phyloP scores from a whole-genome alignment of 2,888 invertebrate species.

The Abrostola tripartita region DNA sequence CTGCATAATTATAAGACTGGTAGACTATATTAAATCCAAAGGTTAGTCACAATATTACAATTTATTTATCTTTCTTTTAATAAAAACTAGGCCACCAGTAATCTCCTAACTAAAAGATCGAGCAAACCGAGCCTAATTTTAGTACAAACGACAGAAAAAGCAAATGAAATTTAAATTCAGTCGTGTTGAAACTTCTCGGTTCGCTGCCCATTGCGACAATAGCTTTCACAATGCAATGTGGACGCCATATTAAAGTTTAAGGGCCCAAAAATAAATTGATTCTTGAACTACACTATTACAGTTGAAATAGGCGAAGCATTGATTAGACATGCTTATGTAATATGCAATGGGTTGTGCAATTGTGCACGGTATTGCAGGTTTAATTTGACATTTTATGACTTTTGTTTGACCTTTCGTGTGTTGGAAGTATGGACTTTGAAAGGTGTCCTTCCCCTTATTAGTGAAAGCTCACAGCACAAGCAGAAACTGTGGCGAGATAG shows the following conservation, averaged over 20 bases:
- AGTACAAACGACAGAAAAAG: slow-evolving; percentile 24
- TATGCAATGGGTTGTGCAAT: slow-evolving; percentile 30
- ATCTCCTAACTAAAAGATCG: slow-evolving; percentile 5
- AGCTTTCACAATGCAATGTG: slow-evolving; percentile 49
- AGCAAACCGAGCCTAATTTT: slow-evolving; percentile 34
- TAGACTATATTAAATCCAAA: too few species aligned
- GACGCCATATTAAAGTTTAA: slow-evolving; percentile 30
- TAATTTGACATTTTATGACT: slow-evolving; percentile 16
- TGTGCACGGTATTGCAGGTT: slow-evolving; percentile 9
- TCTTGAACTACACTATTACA: slow-evolving; percentile 21
- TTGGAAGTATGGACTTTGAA: background rate
- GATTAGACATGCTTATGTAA: slow-evolving; percentile 41
- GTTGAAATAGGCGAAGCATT: slow-evolving; percentile 15
- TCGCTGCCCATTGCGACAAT: slow-evolving; percentile 43
- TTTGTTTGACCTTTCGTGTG: slow-evolving; percentile 17
- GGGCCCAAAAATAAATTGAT: slow-evolving; percentile 39
- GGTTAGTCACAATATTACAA: too few species aligned
- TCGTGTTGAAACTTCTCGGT: slow-evolving; percentile 44
- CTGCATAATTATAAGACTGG: too few species aligned
- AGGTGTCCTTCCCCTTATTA: too few species aligned
- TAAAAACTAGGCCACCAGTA: too few species aligned
- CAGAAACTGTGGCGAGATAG: too few species aligned
- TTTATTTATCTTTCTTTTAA: too few species aligned
- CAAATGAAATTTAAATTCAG: slow-evolving; percentile 25
- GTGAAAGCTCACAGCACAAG: too few species aligned